Evolutionary conservation across 2,797 vertebrate genomes (phyloP), one percentile per base, ranked within the genome.

Genomic region (Pempheris klunzingeri): DNA sequence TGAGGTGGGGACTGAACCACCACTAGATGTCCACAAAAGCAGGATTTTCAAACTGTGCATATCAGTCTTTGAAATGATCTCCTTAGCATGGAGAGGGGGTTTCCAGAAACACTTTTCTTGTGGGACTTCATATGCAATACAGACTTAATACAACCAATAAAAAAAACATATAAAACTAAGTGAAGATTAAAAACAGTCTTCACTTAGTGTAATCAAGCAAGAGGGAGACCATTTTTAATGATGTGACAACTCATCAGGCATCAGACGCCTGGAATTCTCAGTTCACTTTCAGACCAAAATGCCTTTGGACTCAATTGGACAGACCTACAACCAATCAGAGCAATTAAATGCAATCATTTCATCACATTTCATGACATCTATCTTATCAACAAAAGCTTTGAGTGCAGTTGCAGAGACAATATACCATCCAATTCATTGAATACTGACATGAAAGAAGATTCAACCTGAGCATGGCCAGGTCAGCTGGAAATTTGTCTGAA

Each of bases 11-110:
- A 53, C 32, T 49, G 34, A 54, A 13, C 17, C 50, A 46, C 28
- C 66, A 66, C 46, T 34, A 72, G 50, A 63, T 69, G 39, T 18
- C 54, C 46, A 39, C 18, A 71, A 59, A 64, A 55, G 34, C 28
- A 71, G 49, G 9, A 65, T 36, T 50, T 71, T 44, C 8, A 41
- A 22, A 41, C 6, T 18, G 7, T 54, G n/a, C 26, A 7, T 11
- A 28, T 46, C 30, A 47, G 15, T 50, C 39, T 55, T 72, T 74
- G 3, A 60, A 62, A 26, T 36, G 13, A 63, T 28, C 17, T 22
- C 22, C n/a, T 30, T 50, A 5, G 18, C 13, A 15, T 43, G n/a
- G 36, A n/a, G 12, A 28, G 14, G 34, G 7, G 28, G 4, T 53
- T 73, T 73, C 34, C 50, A 30, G 0, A 8, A 77, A 69, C 5